phyloP scores from a whole-genome alignment of 2,888 invertebrate species.

The Ligdia adustata region DNA sequence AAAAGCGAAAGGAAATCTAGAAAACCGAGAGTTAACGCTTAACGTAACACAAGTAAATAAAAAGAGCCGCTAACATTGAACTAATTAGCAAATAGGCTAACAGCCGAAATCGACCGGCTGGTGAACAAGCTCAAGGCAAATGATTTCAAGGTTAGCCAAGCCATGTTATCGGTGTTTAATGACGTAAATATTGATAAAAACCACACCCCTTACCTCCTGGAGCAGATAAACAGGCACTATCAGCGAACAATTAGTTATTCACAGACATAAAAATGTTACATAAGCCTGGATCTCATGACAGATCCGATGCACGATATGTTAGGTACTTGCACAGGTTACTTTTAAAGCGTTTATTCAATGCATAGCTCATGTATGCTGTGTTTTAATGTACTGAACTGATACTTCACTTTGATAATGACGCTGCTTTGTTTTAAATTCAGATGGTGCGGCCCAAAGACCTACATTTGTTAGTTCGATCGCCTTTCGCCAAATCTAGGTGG shows the following conservation, averaged over 20 bases:
- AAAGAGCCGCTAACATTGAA: too few species aligned
- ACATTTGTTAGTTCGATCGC: slow-evolving; percentile 71
- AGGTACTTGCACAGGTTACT: slow-evolving; percentile 35
- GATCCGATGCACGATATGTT: slow-evolving; percentile 52
- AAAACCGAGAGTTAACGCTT: too few species aligned
- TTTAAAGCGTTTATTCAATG: slow-evolving; percentile 66
- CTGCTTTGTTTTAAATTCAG: slow-evolving; percentile 58
- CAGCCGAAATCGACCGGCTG: slow-evolving; percentile 42
- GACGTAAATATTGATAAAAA: slow-evolving; percentile 40
- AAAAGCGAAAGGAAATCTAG: too few species aligned
- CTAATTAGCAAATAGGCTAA: slow-evolving; percentile 21
- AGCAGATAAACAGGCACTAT: slow-evolving; percentile 68
- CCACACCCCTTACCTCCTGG: slow-evolving; percentile 68
- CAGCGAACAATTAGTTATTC: slow-evolving; percentile 61
- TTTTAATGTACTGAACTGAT: slow-evolving; percentile 57
- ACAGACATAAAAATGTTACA: slow-evolving; percentile 72
- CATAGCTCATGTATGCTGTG: slow-evolving; percentile 57
- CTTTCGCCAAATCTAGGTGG: slow-evolving; percentile 54
- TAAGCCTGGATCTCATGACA: slow-evolving; percentile 78
- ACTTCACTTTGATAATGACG: slow-evolving; percentile 74
- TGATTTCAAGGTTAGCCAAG: slow-evolving; percentile 63
- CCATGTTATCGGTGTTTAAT: slow-evolving; percentile 26
- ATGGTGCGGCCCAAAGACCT: slow-evolving; percentile 68
- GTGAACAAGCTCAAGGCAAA: slow-evolving; percentile 39
- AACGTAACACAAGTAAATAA: too few species aligned